phyloP scores from a whole-genome alignment of 2,888 invertebrate genomes.

The Urechis unicinctus region DNA sequence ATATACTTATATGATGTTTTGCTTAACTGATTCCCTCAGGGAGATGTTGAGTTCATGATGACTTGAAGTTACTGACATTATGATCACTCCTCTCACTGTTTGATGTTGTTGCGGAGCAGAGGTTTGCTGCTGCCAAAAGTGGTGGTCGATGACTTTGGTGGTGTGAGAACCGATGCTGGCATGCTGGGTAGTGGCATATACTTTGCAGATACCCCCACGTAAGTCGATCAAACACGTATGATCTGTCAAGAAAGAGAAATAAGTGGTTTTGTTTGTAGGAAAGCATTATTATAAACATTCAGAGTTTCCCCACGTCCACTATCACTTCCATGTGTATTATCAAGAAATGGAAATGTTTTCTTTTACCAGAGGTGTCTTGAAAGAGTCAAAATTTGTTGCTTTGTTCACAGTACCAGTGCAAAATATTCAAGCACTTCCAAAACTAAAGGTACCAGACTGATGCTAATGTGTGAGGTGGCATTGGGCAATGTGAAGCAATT shows the following conservation, averaged over 20 bases:
- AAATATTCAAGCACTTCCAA: conserved; percentile 35
- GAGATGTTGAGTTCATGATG: no score
- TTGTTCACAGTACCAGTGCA: conserved; percentile 23
- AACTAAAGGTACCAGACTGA: conserved; percentile 33
- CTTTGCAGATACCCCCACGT: conserved; percentile 43
- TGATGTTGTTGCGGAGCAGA: conserved; percentile 24
- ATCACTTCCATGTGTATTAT: no score
- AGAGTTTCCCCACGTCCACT: no score
- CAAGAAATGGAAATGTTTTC: not conserved
- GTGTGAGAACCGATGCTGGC: conserved; percentile 39
- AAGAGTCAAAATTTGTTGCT: not conserved
- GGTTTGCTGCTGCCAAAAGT: conserved; percentile 44
- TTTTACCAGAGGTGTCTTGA: not conserved
- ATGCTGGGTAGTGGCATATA: conserved; percentile 47
- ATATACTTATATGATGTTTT: no score
- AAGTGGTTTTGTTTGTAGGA: no score
- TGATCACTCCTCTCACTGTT: not conserved
- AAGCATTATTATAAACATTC: no score
- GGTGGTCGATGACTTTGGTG: conserved; percentile 46
- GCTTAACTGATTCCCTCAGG: no score
- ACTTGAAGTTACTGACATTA: not conserved
- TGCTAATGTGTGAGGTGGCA: conserved; percentile 41
- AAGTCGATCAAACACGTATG: not conserved
- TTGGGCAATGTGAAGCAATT: conserved; percentile 33
- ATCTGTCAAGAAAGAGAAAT: not conserved